Base-by-base conservation (phyloP, 2,113 vertebrate genomes). In the Pteropus alecto region DNA sequence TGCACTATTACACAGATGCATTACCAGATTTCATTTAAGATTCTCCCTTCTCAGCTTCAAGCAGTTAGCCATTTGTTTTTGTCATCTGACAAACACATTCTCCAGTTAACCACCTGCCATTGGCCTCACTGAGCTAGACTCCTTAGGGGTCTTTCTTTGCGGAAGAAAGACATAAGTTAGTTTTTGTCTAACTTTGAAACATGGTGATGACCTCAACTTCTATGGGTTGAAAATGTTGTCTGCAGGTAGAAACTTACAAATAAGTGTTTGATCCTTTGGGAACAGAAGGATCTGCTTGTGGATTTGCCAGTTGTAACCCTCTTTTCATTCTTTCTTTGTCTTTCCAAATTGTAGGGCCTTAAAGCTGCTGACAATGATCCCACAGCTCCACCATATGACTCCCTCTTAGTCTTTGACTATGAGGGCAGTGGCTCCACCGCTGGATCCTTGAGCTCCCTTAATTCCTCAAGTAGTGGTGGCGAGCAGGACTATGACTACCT, bases 401-500 rank as follows among this genome's bases (percentile, higher is more conserved):
- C 99, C 90, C 99, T 99, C 97, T 97, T 99, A 97, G 99, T 99
- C 97, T 99, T 99, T 90, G 99, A 99, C 98, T 99, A 99, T 14
- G 99, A 99, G 98, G 99, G 99, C 98, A 99, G 99, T 1, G 99
- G 99, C 94, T 99, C 99, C 96, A 99, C 99, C 0, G 99, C 99
- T 6, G 99, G 99, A 83, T 99, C 99, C 85, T 98, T 99, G 98
- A 99, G 99, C 98, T 99, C 99, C 79, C 99, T 99, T 96, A 99
- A 99, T 98, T 99, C 99, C 73, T 99, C 99, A 86, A 99, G 99
- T 99, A 99, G 99, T 96, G 99, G 99, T 68, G 99, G 99, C 2
- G 99, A 99, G 98, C 99, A 99, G 98, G 99, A 99, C 99, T 99
- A 99, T 98, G 99, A 99, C 98, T 99, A 99, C 99, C 99, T 99